These are phyloP conservation scores for Nebria brevicollis DNA, from an alignment of 2,888 invertebrate species.

Conservation along the genomic window DNA sequence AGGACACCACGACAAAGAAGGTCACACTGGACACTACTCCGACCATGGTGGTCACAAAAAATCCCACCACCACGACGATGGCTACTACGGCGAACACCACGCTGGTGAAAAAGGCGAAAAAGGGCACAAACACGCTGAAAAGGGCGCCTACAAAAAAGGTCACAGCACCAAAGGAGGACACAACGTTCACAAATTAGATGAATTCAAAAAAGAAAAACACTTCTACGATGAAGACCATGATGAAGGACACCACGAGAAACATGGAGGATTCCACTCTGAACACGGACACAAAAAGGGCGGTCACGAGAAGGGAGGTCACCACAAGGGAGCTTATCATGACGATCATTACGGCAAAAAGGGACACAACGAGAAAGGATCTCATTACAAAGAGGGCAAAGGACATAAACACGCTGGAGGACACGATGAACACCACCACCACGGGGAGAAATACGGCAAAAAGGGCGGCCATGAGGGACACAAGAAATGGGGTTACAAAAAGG, in stretches of 20 bases:
- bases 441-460: slow-evolving; percentile 81
- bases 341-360: slow-evolving; percentile 85
- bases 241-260: slow-evolving; percentile 82
- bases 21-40: slow-evolving; percentile 71
- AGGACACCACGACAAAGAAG: slow-evolving; percentile 76
- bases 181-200: slow-evolving; percentile 85
- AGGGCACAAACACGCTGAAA: slow-evolving; percentile 71
- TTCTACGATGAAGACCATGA: slow-evolving; percentile 89
- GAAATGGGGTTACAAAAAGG: slow-evolving; percentile 75
- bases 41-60: slow-evolving; percentile 73
- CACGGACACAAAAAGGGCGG: slow-evolving; percentile 86
- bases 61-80: slow-evolving; percentile 70
- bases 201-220: slow-evolving; percentile 86
- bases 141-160: slow-evolving; percentile 84
- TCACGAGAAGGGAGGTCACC: slow-evolving; percentile 82
- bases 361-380: slow-evolving; percentile 81
- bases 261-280: slow-evolving; percentile 82
- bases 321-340: slow-evolving; percentile 79
- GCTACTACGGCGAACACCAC: slow-evolving; percentile 73
- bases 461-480: slow-evolving; percentile 83
- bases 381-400: slow-evolving; percentile 81
- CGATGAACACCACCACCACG: slow-evolving; percentile 79
- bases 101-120: slow-evolving; percentile 77
- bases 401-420: slow-evolving; percentile 83
- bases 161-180: slow-evolving; percentile 89